phyloP scores from a whole-genome alignment of 2,113 vertebrate genomes.

The Ceuthmochares aereus region DNA sequence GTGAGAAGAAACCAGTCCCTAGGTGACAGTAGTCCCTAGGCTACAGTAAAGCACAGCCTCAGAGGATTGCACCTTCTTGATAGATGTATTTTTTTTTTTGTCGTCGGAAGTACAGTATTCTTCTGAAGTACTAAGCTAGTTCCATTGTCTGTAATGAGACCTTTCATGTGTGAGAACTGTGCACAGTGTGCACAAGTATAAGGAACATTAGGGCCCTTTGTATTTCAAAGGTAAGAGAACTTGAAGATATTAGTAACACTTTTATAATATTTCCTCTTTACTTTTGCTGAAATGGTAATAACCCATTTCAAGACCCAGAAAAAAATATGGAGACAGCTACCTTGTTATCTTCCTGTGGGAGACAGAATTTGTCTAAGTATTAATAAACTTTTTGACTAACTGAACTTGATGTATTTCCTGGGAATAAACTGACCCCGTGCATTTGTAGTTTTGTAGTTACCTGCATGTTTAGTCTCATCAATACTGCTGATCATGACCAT shows the following conservation, averaged over 20 bases:
- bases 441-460: not conserved
- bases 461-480: not conserved
- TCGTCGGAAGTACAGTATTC: not conserved
- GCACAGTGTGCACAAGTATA: not conserved
- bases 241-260: not conserved
- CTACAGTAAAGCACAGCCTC: rapidly evolving
- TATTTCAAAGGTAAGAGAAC: not conserved
- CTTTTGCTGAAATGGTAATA: not conserved
- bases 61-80: not conserved
- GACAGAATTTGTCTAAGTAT: not conserved
- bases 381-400: not conserved
- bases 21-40: not conserved
- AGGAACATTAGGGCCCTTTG: not conserved
- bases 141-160: not conserved
- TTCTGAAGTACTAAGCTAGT: not conserved
- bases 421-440: not conserved
- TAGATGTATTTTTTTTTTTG: not conserved
- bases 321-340: not conserved
- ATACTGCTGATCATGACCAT: not conserved
- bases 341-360: not conserved
- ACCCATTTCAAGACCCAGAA: not conserved
- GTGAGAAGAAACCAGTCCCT: not conserved
- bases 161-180: not conserved
- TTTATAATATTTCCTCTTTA: not conserved
- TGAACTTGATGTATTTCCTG: not conserved